phyloP scores from a whole-genome alignment of 2,888 invertebrate species.

The Cacoxenus indagator region DNA sequence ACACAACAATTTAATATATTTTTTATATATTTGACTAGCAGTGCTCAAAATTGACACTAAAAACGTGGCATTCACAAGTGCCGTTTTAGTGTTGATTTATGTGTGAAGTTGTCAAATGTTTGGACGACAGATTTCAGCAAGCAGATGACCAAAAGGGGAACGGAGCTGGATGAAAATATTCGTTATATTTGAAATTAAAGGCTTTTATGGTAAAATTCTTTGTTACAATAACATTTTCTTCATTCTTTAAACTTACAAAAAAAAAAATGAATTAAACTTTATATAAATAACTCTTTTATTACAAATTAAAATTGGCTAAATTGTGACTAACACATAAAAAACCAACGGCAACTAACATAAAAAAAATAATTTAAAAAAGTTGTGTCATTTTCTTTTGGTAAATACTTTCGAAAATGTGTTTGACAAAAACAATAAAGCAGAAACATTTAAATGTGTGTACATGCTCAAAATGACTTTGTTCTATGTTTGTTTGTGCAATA shows the following conservation, averaged over 20 bases:
- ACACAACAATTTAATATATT: too few species aligned
- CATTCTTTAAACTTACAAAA: background rate
- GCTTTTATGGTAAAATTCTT: background rate
- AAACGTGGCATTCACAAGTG: too few species aligned
- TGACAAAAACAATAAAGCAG: too few species aligned
- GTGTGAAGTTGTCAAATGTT: too few species aligned
- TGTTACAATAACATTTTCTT: background rate
- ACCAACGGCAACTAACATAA: conserved; percentile 38
- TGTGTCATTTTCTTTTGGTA: too few species aligned
- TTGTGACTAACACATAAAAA: conserved; percentile 56
- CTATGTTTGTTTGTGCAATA: conserved; percentile 20
- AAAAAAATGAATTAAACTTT: conserved; percentile 29
- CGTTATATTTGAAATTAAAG: background rate
- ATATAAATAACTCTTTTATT: conserved; percentile 44
- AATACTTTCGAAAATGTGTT: conserved; percentile 62
- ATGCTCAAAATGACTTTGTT: conserved; percentile 11
- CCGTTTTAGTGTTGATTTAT: too few species aligned
- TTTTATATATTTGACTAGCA: too few species aligned
- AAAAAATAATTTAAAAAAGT: too few species aligned
- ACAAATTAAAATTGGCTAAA: conserved; percentile 50
- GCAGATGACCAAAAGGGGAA: background rate
- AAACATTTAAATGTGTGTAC: too few species aligned
- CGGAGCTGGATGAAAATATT: background rate
- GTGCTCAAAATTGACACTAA: too few species aligned
- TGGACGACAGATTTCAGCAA: background rate